These are phyloP conservation scores for Palloptera scutellata DNA, from an alignment of 2,888 invertebrate genomes.

Conservation along the genomic window DNA sequence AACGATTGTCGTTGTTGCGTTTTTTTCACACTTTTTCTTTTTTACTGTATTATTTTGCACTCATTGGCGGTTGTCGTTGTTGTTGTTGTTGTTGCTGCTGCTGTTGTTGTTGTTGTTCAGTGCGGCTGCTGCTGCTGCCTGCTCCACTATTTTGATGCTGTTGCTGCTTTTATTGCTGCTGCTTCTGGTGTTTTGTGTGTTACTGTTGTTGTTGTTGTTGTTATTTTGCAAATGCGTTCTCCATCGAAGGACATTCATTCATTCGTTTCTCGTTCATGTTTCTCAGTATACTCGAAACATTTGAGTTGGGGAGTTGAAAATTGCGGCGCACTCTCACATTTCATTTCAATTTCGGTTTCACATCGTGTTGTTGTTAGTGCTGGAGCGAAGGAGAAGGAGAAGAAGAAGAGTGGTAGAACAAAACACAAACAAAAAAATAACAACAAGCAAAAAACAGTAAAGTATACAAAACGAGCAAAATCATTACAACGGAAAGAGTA, in stretches of 20 bases:
- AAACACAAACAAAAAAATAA: no score
- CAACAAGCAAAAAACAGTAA: no score
- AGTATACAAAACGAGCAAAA: no score
- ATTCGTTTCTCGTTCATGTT: no score
- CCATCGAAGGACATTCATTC: constrained; percentile 31
- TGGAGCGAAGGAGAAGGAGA: constrained; percentile 11
- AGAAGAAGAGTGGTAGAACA: not conserved
- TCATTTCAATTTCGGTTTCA: constrained; percentile 21
- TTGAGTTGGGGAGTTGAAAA: constrained; percentile 54
- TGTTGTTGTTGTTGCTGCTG: constrained; percentile 14
- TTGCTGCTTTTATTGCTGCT: constrained; percentile 14
- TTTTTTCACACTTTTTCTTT: not conserved
- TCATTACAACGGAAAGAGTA: no score
- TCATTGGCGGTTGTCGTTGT: constrained; percentile 1
- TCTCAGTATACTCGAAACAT: constrained; percentile 54
- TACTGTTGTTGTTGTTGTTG: constrained; percentile 9
- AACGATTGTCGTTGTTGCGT: constrained; percentile 5
- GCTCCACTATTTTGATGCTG: not conserved
- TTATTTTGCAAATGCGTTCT: constrained; percentile 5
- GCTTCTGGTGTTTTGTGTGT: constrained; percentile 15
- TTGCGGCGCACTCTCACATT: constrained; percentile 21
- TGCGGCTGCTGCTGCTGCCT: constrained; percentile 5
- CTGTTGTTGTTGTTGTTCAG: not conserved
- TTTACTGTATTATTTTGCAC: not conserved
- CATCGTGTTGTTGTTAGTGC: constrained; percentile 17